Conservation (phyloP, 2,113 vertebrate species). For the Coturnix japonica region DNA sequence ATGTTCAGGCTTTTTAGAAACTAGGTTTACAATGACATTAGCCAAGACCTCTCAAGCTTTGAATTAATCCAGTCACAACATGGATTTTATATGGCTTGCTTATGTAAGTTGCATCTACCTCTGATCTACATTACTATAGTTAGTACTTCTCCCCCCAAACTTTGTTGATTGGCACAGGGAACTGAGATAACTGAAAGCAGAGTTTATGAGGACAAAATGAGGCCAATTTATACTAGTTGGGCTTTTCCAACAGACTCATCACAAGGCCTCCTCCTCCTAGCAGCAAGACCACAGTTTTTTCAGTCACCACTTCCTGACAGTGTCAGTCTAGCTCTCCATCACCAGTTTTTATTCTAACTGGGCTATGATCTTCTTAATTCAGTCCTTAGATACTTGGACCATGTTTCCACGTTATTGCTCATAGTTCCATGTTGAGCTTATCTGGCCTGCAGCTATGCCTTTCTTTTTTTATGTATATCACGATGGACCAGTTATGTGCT, state of each 20-base stretch:
- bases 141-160: not conserved
- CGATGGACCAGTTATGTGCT: not conserved
- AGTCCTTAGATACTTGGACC: not conserved
- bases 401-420: not conserved
- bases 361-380: slow-evolving; percentile 13
- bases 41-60: not conserved
- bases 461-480: not conserved
- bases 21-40: not conserved
- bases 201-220: not conserved
- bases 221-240: not conserved
- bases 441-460: not conserved
- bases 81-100: not conserved
- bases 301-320: not conserved
- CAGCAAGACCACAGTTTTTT: accelerated
- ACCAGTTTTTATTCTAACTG: slow-evolving; percentile 9
- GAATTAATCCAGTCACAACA: not conserved
- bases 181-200: not conserved
- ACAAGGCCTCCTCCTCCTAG: accelerated
- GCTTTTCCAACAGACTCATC: not conserved
- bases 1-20: not conserved
- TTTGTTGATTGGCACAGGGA: not conserved
- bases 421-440: not conserved
- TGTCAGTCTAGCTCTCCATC: not conserved
- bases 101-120: not conserved
- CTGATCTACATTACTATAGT: not conserved